Percentiles rank a stretch among this genome's conserved stretches.
phyloP scores from a whole-genome alignment of 2,888 invertebrate species.

The Mayetiola destructor region DNA sequence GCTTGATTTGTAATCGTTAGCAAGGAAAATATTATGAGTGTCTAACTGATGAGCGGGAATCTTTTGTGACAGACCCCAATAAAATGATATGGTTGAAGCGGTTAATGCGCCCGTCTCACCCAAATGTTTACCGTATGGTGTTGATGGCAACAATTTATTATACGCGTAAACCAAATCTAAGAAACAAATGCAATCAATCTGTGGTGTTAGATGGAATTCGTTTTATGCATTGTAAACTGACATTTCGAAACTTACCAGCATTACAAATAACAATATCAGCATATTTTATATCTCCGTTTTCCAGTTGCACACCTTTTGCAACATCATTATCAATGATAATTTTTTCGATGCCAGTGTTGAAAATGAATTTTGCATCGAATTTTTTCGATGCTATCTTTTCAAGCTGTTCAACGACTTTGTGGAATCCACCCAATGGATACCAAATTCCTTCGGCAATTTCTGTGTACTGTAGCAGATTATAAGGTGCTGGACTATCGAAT shows the following conservation, averaged over 20 bases:
- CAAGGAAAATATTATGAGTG: conserved; percentile 7
- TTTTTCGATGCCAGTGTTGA: conserved; percentile 7
- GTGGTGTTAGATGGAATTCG: not conserved
- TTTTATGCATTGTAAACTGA: not conserved
- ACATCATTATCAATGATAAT: conserved; percentile 10
- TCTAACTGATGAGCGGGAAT: conserved; percentile 5
- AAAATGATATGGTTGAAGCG: conserved; percentile 13
- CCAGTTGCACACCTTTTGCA: conserved; percentile 4
- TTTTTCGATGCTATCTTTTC: conserved; percentile 13
- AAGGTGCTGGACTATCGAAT: conserved; percentile 12
- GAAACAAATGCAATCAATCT: not conserved
- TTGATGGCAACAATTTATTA: conserved; percentile 7
- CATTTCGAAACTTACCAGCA: not conserved
- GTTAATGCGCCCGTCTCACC: conserved; percentile 1
- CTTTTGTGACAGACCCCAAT: conserved; percentile 4
- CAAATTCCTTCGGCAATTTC: conserved; percentile 13
- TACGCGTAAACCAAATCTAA: conserved; percentile 14
- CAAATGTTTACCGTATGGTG: not conserved
- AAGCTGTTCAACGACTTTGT: conserved; percentile 3
- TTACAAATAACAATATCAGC: conserved; percentile 11
- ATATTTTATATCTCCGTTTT: conserved; percentile 7
- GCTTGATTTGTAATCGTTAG: not conserved
- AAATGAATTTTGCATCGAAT: conserved; percentile 7
- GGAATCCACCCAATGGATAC: conserved; percentile 14
- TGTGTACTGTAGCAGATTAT: conserved; percentile 4